Evolutionary conservation across 1,140 invertebrate genomes (phyloP), one percentile per base, ranked within the genome.

Genomic region (Triops longicaudatus): DNA sequence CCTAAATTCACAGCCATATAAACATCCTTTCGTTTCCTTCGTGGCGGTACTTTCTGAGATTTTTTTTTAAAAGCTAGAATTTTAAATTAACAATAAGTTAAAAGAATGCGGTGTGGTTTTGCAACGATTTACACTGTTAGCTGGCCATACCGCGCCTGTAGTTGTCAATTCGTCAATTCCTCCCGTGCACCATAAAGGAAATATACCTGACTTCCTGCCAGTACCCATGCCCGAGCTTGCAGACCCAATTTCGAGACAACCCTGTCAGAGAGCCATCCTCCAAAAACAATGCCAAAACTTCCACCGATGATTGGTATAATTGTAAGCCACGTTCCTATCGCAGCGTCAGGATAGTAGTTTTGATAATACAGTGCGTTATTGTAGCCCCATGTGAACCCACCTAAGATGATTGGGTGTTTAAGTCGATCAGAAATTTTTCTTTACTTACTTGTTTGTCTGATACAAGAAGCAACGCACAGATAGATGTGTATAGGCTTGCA

Each of bases 391-490:
- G 85, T 84, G 79, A 86, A 86, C 14, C 85, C 85, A 76, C 81
- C 82, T 81, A 63, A 6, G 27, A 63, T 22, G 71, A 37, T 10
- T 43, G 50, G 73, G 28, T 12, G 37, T n/a, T 73, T 17, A 74
- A 22, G 22, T 14, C 12, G 14, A 42, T 73, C 41, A 26, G n/a
- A 41, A 44, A 17, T 44, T 75, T 17, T 6, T n/a, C 22, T 63
- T n/a, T n/a, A 17, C 14, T 63, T 63, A 63, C 50, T 63, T 2
- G 50, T 63, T 63, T 97, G 94, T 81, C 95, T 90, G 77, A 97
- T 91, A 73, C 93, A 95, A 14, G 94, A 94, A 41, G 93, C 94
- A 2, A 96, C 81, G 82, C 92, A 93, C 27, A 96, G 85, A 79
- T 95, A 86, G 10, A 96, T 85, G 76, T 96, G 87, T 37, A 93